Evolutionary conservation across 2,113 vertebrate genomes (phyloP).

Genomic region (Centropristis striata): DNA sequence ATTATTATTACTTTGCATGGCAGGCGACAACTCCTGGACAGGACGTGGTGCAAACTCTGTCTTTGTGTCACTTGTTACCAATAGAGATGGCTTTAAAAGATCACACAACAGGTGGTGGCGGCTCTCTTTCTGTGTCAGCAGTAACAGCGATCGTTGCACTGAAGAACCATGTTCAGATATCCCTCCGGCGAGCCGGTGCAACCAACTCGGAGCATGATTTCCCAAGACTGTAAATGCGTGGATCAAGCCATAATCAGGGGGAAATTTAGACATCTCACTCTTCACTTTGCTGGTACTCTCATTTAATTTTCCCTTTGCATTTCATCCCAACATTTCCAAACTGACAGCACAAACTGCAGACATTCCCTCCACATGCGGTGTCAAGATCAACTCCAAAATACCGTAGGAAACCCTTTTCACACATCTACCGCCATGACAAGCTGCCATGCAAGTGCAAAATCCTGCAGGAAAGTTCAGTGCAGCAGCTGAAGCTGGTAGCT

Average conservation of each 20-base stretch:
- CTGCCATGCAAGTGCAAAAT: conserved; percentile 46
- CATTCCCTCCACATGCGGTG: conserved; percentile 57
- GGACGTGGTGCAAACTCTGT: conserved; percentile 17
- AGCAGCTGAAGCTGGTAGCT: conserved; percentile 46
- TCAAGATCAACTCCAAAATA: conserved; percentile 51
- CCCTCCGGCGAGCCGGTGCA: conserved; percentile 8
- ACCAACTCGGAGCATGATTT: conserved; percentile 35
- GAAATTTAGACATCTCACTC: conserved; percentile 53
- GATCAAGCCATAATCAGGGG: conserved; percentile 48
- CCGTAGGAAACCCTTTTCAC: conserved; percentile 52
- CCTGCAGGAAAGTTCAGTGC: conserved; percentile 26
- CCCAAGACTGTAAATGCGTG: conserved; percentile 27
- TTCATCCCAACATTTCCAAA: conserved; percentile 51
- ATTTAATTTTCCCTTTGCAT: conserved; percentile 65
- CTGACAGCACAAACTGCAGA: conserved; percentile 62
- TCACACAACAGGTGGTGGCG: conserved; percentile 48
- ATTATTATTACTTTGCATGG: conserved; percentile 65
- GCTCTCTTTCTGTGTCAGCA: conserved; percentile 52
- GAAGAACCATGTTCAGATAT: conserved; percentile 32
- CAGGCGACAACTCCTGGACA: conserved; percentile 52
- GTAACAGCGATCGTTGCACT: conserved; percentile 8
- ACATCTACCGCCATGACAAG: conserved; percentile 42
- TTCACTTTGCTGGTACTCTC: conserved; percentile 49
- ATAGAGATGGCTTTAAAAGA: background rate
- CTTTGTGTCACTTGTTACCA: conserved; percentile 31